phyloP scores from a whole-genome alignment of 2,113 vertebrate genomes.

The Colius striatus region DNA sequence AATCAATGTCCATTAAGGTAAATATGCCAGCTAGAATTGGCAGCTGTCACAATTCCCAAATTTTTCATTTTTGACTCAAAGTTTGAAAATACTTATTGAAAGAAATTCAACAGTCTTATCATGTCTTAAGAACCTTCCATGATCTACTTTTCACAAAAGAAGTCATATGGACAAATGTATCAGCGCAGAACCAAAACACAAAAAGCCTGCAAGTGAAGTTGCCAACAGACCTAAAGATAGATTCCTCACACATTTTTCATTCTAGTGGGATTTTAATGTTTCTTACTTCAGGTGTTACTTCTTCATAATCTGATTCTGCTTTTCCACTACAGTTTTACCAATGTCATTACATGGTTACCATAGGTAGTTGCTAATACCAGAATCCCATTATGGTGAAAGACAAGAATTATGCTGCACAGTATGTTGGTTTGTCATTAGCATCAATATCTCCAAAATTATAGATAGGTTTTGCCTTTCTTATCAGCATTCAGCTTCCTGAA shows the following conservation, averaged over 20 bases:
- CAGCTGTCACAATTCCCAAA: not conserved
- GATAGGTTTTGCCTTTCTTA: not conserved
- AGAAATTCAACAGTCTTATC: not conserved
- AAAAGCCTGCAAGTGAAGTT: not conserved
- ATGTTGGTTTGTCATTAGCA: not conserved
- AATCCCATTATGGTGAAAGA: not conserved
- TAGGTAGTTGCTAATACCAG: not conserved
- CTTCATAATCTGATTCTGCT: not conserved
- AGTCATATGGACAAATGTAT: too few species aligned
- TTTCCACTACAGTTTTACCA: not conserved
- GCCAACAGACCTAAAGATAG: rapidly evolving
- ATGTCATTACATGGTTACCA: not conserved
- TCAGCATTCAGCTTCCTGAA: not conserved
- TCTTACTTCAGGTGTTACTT: not conserved
- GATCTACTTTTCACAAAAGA: not conserved
- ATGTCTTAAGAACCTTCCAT: not conserved
- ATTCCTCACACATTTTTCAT: not conserved
- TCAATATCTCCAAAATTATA: not conserved
- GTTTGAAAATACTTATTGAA: not conserved
- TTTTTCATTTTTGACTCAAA: not conserved
- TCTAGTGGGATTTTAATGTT: not conserved
- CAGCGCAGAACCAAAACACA: not conserved
- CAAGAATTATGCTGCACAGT: not conserved
- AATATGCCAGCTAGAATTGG: not conserved
- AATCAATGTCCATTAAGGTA: not conserved